These are phyloP conservation scores for Sturnus vulgaris DNA, from an alignment of 2,113 vertebrate genomes.

Conservation along the genomic window DNA sequence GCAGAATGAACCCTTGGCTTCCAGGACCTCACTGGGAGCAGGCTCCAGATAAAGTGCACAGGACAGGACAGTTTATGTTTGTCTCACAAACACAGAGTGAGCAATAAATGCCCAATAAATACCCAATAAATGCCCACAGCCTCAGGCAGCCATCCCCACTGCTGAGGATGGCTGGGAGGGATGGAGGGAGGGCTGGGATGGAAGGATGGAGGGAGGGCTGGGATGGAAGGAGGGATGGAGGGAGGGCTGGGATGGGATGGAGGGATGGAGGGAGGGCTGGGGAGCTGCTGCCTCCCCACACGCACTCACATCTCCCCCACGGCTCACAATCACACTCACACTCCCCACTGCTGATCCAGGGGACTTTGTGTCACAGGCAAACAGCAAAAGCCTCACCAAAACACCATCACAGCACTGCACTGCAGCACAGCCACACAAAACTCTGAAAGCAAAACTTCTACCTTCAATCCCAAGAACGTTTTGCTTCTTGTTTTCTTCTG, in stretches of 20 bases:
- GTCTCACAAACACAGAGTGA: neutral
- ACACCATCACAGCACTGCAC: neutral
- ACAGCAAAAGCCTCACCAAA: neutral
- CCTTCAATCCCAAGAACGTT: constrained; percentile 92
- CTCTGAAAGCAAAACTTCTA: constrained; percentile 55
- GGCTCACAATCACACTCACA: accelerated
- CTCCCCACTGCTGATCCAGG: neutral
- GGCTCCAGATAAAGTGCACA: accelerated
- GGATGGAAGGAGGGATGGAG: neutral
- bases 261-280: neutral
- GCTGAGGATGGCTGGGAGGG: neutral
- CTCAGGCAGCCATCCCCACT: neutral
- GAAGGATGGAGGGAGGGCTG: no score
- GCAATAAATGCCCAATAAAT: neutral
- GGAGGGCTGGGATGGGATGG: no score
- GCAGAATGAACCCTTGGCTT: neutral
- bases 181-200: no score
- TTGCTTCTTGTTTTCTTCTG: constrained; percentile 89
- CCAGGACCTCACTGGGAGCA: neutral
- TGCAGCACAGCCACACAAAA: neutral
- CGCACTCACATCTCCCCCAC: neutral
- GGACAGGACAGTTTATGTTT: neutral
- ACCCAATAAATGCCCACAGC: neutral
- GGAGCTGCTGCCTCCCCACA: neutral
- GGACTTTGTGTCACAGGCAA: neutral